Percentiles rank a stretch among this genome's conserved stretches.
Conservation (phyloP, 2,113 vertebrate genomes). For the Eudyptes chrysolophus region DNA sequence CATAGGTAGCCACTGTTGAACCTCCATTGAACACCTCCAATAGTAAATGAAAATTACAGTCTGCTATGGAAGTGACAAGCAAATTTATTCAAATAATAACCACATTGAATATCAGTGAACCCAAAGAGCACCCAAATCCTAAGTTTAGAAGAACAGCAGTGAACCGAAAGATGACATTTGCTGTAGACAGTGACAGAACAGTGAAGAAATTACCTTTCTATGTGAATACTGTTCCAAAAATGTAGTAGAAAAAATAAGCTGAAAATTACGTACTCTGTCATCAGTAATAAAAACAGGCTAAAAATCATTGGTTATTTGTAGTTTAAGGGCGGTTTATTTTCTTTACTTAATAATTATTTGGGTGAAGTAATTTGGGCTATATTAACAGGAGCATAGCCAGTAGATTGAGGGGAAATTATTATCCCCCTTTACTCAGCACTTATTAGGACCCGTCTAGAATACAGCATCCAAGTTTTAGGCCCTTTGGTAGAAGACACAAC, state of each 20-base stretch:
- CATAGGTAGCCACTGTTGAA: neutral
- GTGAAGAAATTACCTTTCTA: conserved; percentile 38
- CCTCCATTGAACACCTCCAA: neutral
- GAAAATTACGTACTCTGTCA: conserved; percentile 5
- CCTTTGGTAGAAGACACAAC: neutral
- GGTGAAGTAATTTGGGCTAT: neutral
- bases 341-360: conserved; percentile 9
- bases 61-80: conserved; percentile 12
- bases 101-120: neutral
- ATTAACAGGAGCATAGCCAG: neutral
- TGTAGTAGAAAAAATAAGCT: neutral
- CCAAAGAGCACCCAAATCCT: neutral
- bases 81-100: conserved; percentile 31
- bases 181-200: conserved; percentile 18
- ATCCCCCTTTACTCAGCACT: neutral
- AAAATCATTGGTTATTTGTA: neutral
- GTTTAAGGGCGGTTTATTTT: neutral
- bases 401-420: neutral
- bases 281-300: conserved; percentile 42
- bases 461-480: neutral
- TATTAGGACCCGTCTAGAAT: neutral
- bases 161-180: conserved; percentile 28
- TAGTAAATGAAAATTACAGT: neutral
- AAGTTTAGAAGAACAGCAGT: conserved; percentile 23
- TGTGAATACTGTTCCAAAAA: conserved; percentile 19